Base-by-base conservation (phyloP, 2,888 invertebrate genomes). In the Lepidonotus clava region DNA sequence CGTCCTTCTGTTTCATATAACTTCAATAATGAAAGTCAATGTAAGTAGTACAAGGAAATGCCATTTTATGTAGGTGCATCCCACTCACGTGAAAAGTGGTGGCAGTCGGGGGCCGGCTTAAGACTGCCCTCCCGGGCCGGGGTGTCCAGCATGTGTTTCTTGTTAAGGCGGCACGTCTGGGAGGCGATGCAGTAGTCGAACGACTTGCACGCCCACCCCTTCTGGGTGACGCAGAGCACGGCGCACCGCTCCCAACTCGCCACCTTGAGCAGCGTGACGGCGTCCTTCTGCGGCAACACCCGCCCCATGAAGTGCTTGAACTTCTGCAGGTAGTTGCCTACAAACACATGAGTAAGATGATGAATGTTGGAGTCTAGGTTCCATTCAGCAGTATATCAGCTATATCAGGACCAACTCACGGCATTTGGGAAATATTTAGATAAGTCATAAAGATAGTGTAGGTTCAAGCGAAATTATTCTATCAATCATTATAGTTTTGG, bases 111-210 rank as follows among this genome's bases (percentile, higher is more conserved):
- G 46, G 14, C 4, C 8, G 24, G 5, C 21, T 41, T 41, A 18
- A 51, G 51, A 0, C 24, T 4, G 8, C 76, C 76, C 36, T 83
- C 83, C 2, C 34, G 32, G 21, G 51, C 46, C 1, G 83, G 83
- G 14, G 46, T 14, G 46, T 83, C 83, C 0, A 41, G 46, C 32
- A 46, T 24, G 21, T 83, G 83, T 34, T 83, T 14, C n/a, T 83
- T 51, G 83, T 51, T 51, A 2, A 83, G 83, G 14, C 41, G 0
- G 46, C 83, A 83, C 46, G 83, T 83, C 2, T 34, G 18, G 1
- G 83, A 24, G 8, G 41, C n/a, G n/a, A n/a, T 28, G n/a, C 83
- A 83, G 83, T 18, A 83, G 51, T 83, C 83, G 34, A 83, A 83
- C n/a, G 83, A 83, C 40, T 83, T 83, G 28, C 83, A 83, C 1